Evolutionary conservation across 2,797 vertebrate genomes (phyloP).

Genomic region (Bryconaethiops microstoma): DNA sequence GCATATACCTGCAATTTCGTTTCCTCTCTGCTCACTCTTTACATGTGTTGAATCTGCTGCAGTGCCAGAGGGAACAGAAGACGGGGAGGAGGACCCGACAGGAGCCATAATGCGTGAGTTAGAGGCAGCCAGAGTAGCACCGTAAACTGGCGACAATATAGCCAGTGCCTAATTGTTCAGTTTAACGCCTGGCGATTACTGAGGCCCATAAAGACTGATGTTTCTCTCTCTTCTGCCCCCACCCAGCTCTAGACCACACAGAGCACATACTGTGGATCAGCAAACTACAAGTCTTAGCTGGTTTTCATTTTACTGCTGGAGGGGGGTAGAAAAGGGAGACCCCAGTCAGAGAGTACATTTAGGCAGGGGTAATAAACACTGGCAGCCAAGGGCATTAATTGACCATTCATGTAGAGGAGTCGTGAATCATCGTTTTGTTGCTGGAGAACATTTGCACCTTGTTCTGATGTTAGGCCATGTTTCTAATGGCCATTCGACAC

Average conservation of each 20-base stretch:
- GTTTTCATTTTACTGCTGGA: slow-evolving; percentile 65
- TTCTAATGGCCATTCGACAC: slow-evolving; percentile 17
- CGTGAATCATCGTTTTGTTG: slow-evolving; percentile 58
- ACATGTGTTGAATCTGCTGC: neutral
- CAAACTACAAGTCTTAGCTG: slow-evolving; percentile 60
- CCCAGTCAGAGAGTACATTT: slow-evolving; percentile 64
- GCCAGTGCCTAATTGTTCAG: slow-evolving; percentile 81
- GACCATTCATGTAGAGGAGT: slow-evolving; percentile 64
- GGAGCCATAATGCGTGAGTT: slow-evolving; percentile 41
- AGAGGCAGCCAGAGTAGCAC: slow-evolving; percentile 49
- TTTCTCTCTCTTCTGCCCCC: slow-evolving; percentile 31
- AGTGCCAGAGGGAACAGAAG: slow-evolving; percentile 6
- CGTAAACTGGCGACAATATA: slow-evolving; percentile 74
- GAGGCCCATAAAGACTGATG: slow-evolving; percentile 72
- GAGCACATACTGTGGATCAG: slow-evolving; percentile 68
- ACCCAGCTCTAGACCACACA: slow-evolving; percentile 73
- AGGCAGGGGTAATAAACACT: slow-evolving; percentile 73
- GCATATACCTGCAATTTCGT: slow-evolving; percentile 53
- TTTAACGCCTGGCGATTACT: slow-evolving; percentile 81
- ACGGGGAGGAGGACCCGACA: slow-evolving; percentile 16
- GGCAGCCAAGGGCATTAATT: slow-evolving; percentile 71
- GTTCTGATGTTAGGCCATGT: slow-evolving; percentile 38
- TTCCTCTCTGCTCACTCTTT: slow-evolving; percentile 7
- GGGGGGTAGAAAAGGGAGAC: slow-evolving; percentile 64
- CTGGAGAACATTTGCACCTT: slow-evolving; percentile 56